A percentile compares a stretch with the other conserved stretches of the same genome.
phyloP scores from a whole-genome alignment of 2,797 vertebrate species.

The Poeciliopsis presidionis region DNA sequence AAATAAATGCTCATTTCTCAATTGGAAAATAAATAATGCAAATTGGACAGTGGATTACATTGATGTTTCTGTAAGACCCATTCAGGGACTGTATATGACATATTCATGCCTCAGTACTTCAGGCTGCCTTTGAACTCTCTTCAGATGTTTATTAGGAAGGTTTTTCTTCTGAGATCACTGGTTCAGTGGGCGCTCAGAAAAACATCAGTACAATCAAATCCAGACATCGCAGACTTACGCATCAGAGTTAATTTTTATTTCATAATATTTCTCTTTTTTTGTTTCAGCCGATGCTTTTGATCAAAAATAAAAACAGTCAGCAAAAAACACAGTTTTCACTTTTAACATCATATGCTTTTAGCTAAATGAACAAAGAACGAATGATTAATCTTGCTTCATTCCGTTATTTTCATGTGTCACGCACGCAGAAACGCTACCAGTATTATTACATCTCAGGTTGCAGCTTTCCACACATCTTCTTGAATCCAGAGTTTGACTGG shows the following conservation, averaged over 20 bases:
- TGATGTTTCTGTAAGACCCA: background rate
- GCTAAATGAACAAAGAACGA: slow-evolving; percentile 15
- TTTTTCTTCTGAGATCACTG: slow-evolving; percentile 1
- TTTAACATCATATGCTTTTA: slow-evolving; percentile 41
- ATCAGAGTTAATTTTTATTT: slow-evolving; percentile 30
- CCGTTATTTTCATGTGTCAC: slow-evolving; percentile 22
- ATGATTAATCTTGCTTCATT: background rate
- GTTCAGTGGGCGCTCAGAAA: slow-evolving; percentile 7
- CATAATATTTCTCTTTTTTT: slow-evolving; percentile 31
- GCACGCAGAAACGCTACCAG: slow-evolving; percentile 22
- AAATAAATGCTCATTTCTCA: background rate
- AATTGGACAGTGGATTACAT: slow-evolving; percentile 5
- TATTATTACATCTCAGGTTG: slow-evolving; percentile 41
- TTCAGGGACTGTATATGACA: slow-evolving; percentile 5
- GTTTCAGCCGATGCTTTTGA: slow-evolving; percentile 53
- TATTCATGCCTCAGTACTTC: background rate
- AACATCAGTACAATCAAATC: slow-evolving; percentile 17
- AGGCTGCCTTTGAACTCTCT: slow-evolving; percentile 8
- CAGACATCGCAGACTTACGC: slow-evolving; percentile 20
- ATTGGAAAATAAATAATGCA: slow-evolving; percentile 4
- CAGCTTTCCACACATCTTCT: slow-evolving; percentile 36
- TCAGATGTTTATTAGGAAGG: slow-evolving; percentile 14
- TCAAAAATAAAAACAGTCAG: slow-evolving; percentile 39
- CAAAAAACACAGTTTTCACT: slow-evolving; percentile 18
- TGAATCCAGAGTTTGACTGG: slow-evolving; percentile 38